Evolutionary conservation across 2,888 invertebrate species (phyloP), one percentile per base, ranked within the genome.

Genomic region (Chelonus formosanus): DNA sequence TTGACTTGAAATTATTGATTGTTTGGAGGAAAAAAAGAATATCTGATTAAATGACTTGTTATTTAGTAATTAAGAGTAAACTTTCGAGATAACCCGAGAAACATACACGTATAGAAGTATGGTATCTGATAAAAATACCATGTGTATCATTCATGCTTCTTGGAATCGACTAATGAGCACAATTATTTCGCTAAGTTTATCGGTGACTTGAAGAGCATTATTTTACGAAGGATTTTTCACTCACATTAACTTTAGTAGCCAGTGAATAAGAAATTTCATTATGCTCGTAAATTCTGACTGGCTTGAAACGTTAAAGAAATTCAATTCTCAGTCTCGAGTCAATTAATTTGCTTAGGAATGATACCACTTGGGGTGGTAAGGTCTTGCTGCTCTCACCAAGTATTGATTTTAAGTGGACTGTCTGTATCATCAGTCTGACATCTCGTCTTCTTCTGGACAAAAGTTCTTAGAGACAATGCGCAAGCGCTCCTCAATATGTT

Each of bases 361-460:
- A 79, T 80, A 80, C 76, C 45, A 31, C 44, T 44, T 44, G 57
- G 31, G 10, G 48, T 4, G 34, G 32, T 48, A 10, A 48, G 48
- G 20, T 20, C 6, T 5, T 10, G 56, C 54, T 62, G 34, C 76
- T 79, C 79, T 78, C 78, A 74, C 77, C 73, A 73, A 77, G 79
- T 82, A 83, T 83, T 81, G 83, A 83, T 83, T 81, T 81, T 82
- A 80, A 82, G 79, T 80, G 82, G 82, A 81, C 82, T 79, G 77
- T 55, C 70, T 80, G 80, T 81, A 79, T 78, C 80, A 79, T 82
- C 82, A 83, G 80, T 77, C 76, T 61, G 62, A 77, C 75, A 79
- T 82, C 80, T 83, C 80, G 77, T 83, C 82, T 80, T 79, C 74
- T 76, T 77, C 76, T 80, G 79, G 81, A 80, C 82, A 78, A 80